Percentiles rank a stretch among this genome's conserved stretches.
Conservation (phyloP, 2,797 vertebrate species). For the Microctenopoma stevenorrisi region DNA sequence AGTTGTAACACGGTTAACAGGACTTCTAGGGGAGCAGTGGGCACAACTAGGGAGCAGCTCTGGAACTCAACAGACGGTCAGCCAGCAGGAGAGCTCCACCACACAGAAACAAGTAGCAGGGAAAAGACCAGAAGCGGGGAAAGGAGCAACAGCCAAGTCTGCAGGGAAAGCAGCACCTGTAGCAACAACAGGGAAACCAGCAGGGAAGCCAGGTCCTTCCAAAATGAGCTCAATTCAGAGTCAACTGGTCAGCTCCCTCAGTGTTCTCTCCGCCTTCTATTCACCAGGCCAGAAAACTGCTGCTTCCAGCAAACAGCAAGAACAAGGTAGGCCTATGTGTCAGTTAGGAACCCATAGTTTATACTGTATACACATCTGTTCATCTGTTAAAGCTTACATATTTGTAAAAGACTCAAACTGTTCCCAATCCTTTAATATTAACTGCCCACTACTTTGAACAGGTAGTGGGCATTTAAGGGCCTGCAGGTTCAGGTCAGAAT, state of each 20-base stretch:
- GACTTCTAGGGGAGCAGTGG: conserved; percentile 97
- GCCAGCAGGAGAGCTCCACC: conserved; percentile 83
- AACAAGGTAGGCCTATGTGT: conserved; percentile 80
- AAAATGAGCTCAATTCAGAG: conserved; percentile 98
- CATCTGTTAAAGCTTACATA: conserved; percentile 15
- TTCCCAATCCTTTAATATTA: conserved; percentile 1
- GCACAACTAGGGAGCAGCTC: conserved; percentile 89
- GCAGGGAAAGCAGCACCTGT: conserved; percentile 65
- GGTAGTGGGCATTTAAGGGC: background rate
- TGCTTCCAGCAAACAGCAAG: conserved; percentile 79
- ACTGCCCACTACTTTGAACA: conserved; percentile 7
- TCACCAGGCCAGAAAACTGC: conserved; percentile 86
- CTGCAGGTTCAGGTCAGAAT: conserved; percentile 13
- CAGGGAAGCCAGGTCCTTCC: conserved; percentile 84
- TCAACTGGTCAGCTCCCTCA: conserved; percentile 96
- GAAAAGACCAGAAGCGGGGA: conserved; percentile 74
- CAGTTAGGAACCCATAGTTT: conserved; percentile 10
- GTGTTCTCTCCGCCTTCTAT: conserved; percentile 93
- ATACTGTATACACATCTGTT: conserved; percentile 4
- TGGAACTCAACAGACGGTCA: conserved; percentile 75
- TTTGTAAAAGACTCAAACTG: conserved; percentile 11
- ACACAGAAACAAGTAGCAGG: conserved; percentile 81
- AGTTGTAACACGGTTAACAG: conserved; percentile 94
- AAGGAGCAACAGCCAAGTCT: conserved; percentile 70
- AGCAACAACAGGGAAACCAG: conserved; percentile 72